Conservation (phyloP, 2,113 vertebrate species). For the Psilopogon haemacephalus region DNA sequence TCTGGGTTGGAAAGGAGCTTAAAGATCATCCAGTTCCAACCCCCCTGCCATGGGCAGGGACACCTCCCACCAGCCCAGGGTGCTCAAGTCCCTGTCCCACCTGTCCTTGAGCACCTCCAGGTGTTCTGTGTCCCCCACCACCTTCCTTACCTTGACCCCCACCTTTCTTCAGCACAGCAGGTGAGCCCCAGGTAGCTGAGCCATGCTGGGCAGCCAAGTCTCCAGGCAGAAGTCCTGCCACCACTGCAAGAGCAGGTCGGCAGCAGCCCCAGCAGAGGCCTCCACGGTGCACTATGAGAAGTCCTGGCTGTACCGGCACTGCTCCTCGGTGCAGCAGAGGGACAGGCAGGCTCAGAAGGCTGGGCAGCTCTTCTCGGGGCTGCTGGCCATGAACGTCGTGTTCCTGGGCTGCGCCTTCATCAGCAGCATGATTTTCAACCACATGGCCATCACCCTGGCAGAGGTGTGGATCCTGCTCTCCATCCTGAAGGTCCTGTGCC, state of each 20-base stretch:
- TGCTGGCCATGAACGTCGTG: constrained; percentile 86
- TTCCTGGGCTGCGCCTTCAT: constrained; percentile 86
- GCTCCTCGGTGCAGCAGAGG: constrained; percentile 59
- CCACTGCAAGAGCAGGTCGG: not conserved
- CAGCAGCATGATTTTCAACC: constrained; percentile 81
- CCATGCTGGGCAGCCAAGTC: not conserved
- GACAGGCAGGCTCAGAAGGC: constrained; percentile 78
- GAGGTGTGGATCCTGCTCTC: constrained; percentile 81
- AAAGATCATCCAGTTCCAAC: too few relatives aligned
- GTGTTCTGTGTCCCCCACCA: too few relatives aligned
- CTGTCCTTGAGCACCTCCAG: too few relatives aligned
- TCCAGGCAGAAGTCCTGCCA: not conserved
- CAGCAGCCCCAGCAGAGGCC: not conserved
- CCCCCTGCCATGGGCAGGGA: too few relatives aligned
- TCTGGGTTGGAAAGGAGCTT: too few relatives aligned
- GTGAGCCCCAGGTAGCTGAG: not conserved
- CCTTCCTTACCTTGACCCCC: not conserved
- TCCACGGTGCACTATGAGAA: constrained; percentile 1
- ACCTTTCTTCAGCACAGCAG: not conserved
- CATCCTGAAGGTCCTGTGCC: constrained; percentile 77
- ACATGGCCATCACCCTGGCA: constrained; percentile 63
- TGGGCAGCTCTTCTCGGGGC: constrained; percentile 81
- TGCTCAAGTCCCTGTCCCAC: too few relatives aligned
- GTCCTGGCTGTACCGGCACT: constrained; percentile 71
- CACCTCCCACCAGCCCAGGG: too few relatives aligned